Evolutionary conservation across 2,797 vertebrate species (phyloP).

Genomic region (Glyptemys insculpta): DNA sequence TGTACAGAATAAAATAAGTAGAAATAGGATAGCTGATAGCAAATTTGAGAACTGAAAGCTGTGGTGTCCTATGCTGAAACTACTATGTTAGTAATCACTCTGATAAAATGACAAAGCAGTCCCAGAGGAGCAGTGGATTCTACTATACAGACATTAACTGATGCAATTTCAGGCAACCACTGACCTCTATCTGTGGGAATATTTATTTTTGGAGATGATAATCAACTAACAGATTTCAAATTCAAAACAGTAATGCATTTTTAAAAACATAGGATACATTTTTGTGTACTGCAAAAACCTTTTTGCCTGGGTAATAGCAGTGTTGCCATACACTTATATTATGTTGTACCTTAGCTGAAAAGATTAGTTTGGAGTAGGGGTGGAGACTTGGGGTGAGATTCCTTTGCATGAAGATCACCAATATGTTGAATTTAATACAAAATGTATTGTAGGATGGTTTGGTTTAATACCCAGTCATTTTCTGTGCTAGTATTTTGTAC

Average conservation of each 20-base stretch:
- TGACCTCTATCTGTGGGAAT: slow-evolving; percentile 85
- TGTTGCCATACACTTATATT: background rate
- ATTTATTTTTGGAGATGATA: slow-evolving; percentile 82
- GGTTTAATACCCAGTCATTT: slow-evolving; percentile 41
- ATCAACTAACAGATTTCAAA: slow-evolving; percentile 67
- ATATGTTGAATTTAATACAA: background rate
- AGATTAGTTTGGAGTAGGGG: background rate
- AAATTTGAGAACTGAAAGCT: slow-evolving; percentile 27
- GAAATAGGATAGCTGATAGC: slow-evolving; percentile 35
- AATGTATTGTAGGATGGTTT: background rate
- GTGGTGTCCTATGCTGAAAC: slow-evolving; percentile 45
- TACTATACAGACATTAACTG: slow-evolving; percentile 75
- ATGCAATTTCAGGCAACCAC: slow-evolving; percentile 86
- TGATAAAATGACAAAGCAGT: slow-evolving; percentile 82
- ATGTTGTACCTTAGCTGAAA: background rate
- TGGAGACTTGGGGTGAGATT: background rate
- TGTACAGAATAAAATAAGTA: slow-evolving; percentile 27
- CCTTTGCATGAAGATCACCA: background rate
- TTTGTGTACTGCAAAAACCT: background rate
- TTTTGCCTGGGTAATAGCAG: background rate
- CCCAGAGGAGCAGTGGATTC: slow-evolving; percentile 73
- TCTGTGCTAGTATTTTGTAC: background rate
- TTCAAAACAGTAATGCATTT: slow-evolving; percentile 52
- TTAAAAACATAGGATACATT: background rate
- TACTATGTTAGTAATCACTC: slow-evolving; percentile 75